Evolutionary conservation across 1,140 invertebrate genomes (phyloP).

Genomic region (Pachyrhynchus sulphureomaculatus): DNA sequence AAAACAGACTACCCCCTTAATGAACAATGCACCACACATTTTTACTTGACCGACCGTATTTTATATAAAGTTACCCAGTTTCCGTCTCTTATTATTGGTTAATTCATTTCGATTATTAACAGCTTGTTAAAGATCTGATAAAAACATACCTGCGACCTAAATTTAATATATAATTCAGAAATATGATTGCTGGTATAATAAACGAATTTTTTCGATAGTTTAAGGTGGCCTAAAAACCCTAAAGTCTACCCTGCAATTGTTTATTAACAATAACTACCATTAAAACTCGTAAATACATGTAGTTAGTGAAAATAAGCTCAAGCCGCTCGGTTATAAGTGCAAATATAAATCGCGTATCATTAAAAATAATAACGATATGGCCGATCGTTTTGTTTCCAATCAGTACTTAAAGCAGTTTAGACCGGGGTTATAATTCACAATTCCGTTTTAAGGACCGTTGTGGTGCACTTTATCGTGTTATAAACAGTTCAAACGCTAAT

Average conservation of each 20-base stretch:
- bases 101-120: too few relatives aligned
- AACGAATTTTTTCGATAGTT: too few relatives aligned
- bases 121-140: too few relatives aligned
- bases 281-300: slow-evolving; percentile 32
- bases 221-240: not conserved
- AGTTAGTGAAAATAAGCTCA: slow-evolving; percentile 30
- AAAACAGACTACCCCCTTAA: too few relatives aligned
- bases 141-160: too few relatives aligned
- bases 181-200: too few relatives aligned
- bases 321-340: slow-evolving; percentile 23
- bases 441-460: slow-evolving; percentile 18
- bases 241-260: slow-evolving; percentile 3
- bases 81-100: too few relatives aligned
- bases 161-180: too few relatives aligned
- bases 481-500: too few relatives aligned
- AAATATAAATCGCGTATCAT: slow-evolving; percentile 36
- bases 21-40: too few relatives aligned
- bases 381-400: slow-evolving; percentile 31
- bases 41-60: too few relatives aligned
- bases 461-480: not conserved
- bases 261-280: slow-evolving; percentile 15
- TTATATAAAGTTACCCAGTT: too few relatives aligned
- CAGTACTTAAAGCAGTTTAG: slow-evolving; percentile 23
- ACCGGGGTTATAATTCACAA: slow-evolving; percentile 8
- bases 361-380: slow-evolving; percentile 36